Base-by-base conservation (phyloP, 2,113 vertebrate genomes). In the Mesoclemmys tuberculata region DNA sequence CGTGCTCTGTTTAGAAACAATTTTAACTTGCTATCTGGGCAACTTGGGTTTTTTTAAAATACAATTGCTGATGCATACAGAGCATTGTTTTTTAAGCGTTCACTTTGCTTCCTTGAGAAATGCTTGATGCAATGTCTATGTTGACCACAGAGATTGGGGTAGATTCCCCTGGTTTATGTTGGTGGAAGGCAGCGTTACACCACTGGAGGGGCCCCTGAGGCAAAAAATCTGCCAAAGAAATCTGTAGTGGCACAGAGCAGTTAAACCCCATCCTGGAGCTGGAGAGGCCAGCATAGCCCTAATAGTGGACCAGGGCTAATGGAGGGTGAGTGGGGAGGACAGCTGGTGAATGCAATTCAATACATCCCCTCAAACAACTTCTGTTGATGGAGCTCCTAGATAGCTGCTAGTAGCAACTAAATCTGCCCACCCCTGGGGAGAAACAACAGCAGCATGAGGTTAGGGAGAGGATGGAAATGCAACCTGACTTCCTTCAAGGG, bases 1-100 rank as follows among this genome's bases (percentile, higher is more conserved):
- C 90, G 27, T 74, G 92, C 80, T 61, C 51, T 52, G 81, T 22
- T 10, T 82, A 4, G 75, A 96, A 97, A 96, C 49, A 94, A 48
- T 87, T 82, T 79, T 27, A 41, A 41, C 3, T 80, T 89, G 79
- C 87, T 94, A 87, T 95, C 94, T 96, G 92, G n/a, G 55, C 95
- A 90, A 85, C 79, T 90, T 92, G 95, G 22, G 55, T 12, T 3
- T 82, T 90, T 10, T 91, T 87, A 38, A 55, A 58, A 87, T 87
- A 21, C 11, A 80, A 0, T 48, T 75, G 6, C 87, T 82, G 71
- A 71, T 90, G 10, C 54, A 54, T 93, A 64, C 75, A 19, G 74
- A 56, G 2, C 44, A 29, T 61, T 49, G 86, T 77, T 61, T 93
- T 95, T 91, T 71, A 93, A 80, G 4, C 1, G 18, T 27, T 91